Conservation (phyloP, 2,888 invertebrate species). For the Anticlea derivata region DNA sequence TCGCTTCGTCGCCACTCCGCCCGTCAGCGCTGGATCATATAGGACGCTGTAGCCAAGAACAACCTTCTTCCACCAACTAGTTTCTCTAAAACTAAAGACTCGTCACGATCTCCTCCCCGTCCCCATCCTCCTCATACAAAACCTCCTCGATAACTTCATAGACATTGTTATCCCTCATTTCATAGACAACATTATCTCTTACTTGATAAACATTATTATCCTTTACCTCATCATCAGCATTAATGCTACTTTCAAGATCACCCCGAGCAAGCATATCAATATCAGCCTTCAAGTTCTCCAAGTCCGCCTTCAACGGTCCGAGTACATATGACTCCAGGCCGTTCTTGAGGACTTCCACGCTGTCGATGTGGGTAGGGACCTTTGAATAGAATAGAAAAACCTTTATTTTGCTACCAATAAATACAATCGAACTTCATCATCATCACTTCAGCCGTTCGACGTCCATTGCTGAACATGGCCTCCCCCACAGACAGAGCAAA, state of each 20-base stretch:
- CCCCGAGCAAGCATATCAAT: conserved; percentile 10
- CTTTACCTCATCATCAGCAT: not conserved
- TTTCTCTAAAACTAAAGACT: not conserved
- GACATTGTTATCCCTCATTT: conserved; percentile 1
- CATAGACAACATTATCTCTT: not conserved
- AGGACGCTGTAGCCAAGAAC: too few relatives aligned
- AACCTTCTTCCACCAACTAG: too few relatives aligned
- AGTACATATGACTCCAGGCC: conserved; percentile 26
- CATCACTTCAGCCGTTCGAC: too few relatives aligned
- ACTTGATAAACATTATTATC: not conserved
- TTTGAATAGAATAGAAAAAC: too few relatives aligned
- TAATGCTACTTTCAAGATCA: too few relatives aligned
- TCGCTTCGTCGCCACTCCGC: too few relatives aligned
- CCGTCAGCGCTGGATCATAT: too few relatives aligned
- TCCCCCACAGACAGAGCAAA: too few relatives aligned
- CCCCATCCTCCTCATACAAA: conserved; percentile 10
- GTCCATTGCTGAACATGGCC: too few relatives aligned
- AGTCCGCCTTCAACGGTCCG: conserved; percentile 22
- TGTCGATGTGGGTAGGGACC: not conserved
- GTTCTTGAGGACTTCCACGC: conserved; percentile 14
- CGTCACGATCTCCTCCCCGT: conserved; percentile 1
- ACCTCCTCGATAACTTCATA: conserved; percentile 21
- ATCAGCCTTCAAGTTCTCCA: conserved; percentile 18
- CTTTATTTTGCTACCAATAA: too few relatives aligned
- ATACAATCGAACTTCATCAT: too few relatives aligned